Conservation (phyloP, 2,888 invertebrate genomes). For the Brachylomia viminalis region DNA sequence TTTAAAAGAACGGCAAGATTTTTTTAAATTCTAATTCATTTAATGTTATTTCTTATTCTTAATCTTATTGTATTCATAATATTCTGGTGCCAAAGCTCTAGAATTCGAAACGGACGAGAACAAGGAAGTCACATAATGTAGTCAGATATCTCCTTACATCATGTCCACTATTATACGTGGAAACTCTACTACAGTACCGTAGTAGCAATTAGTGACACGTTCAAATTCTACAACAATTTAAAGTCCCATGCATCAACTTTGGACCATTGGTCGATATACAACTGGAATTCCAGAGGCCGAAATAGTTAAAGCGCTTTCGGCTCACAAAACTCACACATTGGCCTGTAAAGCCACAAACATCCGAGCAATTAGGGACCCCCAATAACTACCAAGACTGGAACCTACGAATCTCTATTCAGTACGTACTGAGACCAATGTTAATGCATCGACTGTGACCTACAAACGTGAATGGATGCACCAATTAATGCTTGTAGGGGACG, state of each 20-base stretch:
- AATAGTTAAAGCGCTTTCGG: constrained; percentile 12
- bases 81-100: neutral
- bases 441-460: constrained; percentile 53
- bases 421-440: constrained; percentile 49
- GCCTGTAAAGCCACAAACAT: constrained; percentile 19
- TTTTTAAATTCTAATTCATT: too few relatives aligned
- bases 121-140: neutral
- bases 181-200: neutral
- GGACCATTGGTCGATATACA: neutral
- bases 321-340: constrained; percentile 33
- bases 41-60: too few relatives aligned
- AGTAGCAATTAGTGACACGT: neutral
- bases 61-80: neutral
- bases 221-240: constrained; percentile 8
- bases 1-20: too few relatives aligned
- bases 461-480: constrained; percentile 62
- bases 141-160: neutral
- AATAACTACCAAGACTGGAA: constrained; percentile 39
- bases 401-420: constrained; percentile 34
- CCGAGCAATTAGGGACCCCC: constrained; percentile 31
- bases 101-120: neutral
- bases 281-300: neutral
- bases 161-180: neutral
- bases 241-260: constrained; percentile 19
- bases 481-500: constrained; percentile 58